These are phyloP conservation scores for Eristalis tenax DNA, from an alignment of 2,888 invertebrate species.

Conservation along the genomic window DNA sequence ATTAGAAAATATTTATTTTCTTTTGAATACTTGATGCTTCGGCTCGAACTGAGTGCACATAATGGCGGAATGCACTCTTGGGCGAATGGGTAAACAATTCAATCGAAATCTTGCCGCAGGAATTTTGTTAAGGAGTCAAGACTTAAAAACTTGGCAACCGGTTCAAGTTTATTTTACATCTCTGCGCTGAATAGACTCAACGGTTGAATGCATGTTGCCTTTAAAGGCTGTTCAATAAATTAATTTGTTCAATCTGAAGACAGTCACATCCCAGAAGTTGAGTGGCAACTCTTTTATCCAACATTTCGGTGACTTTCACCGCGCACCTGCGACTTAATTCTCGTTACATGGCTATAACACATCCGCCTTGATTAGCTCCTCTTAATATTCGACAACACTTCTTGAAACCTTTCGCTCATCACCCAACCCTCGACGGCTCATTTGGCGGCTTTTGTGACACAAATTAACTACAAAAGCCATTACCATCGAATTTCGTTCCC, in stretches of 20 bases:
- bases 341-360: too few relatives aligned
- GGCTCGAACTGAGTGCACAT: neutral
- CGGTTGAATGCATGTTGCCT: too few relatives aligned
- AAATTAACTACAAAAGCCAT: neutral
- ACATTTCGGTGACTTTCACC: too few relatives aligned
- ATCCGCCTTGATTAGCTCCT: neutral
- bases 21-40: neutral
- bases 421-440: neutral
- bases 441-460: neutral
- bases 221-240: too few relatives aligned
- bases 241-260: too few relatives aligned
- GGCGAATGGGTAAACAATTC: neutral
- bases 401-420: neutral
- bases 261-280: too few relatives aligned
- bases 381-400: neutral
- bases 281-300: too few relatives aligned
- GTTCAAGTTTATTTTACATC: neutral
- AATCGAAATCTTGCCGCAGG: neutral
- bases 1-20: slow-evolving; percentile 28
- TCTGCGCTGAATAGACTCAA: too few relatives aligned
- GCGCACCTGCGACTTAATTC: too few relatives aligned
- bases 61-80: slow-evolving; percentile 1
- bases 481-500: neutral
- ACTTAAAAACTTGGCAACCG: neutral
- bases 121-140: neutral